Evolutionary conservation across 2,113 vertebrate species (phyloP), one percentile per base, ranked within the genome.

Genomic region (Glaucomys volans): DNA sequence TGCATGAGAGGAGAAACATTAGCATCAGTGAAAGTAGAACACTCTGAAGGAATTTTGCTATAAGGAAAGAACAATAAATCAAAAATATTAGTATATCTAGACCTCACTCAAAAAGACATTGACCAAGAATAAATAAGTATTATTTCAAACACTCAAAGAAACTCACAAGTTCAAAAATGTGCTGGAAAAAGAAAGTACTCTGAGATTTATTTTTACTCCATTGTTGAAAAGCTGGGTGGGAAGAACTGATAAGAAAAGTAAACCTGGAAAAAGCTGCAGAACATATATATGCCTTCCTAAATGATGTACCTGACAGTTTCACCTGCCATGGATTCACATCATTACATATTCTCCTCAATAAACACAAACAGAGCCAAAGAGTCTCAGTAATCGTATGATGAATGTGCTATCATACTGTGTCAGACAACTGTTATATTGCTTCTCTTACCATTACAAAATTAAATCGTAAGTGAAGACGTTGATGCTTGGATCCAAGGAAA

Each of bases 341-440:
- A 84, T 83, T 66, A 93, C 17, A 57, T 64, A 57, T 77, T 95
- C 80, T 94, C 40, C 20, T 40, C 24, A 67, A 44, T 47, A 96
- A 92, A 69, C 52, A 88, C 44, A 94, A 90, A 76, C 71, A 82
- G 26, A 57, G 11, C 16, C 12, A 40, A 94, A 64, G 37, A 91
- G 84, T 59, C 62, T 66, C 66, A 67, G 64, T 62, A 77, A 94
- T 92, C 26, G 67, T 3, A 83, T 94, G 88, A 96, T 75, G 69
- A 95, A 95, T 94, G 67, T 71, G 42, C 4, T 90, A 82, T 72
- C 28, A 47, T 92, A 94, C 57, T 87, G 57, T 94, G 35, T 94
- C 59, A 92, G 94, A 93, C 81, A 96, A 86, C 76, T 77, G 57
- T 57, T 79, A 64, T 18, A 79, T 83, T 95, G 37, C 67, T 79